Evolutionary conservation across 1,140 invertebrate genomes (phyloP).

Genomic region (Ceratoteleas bidentatus): DNA sequence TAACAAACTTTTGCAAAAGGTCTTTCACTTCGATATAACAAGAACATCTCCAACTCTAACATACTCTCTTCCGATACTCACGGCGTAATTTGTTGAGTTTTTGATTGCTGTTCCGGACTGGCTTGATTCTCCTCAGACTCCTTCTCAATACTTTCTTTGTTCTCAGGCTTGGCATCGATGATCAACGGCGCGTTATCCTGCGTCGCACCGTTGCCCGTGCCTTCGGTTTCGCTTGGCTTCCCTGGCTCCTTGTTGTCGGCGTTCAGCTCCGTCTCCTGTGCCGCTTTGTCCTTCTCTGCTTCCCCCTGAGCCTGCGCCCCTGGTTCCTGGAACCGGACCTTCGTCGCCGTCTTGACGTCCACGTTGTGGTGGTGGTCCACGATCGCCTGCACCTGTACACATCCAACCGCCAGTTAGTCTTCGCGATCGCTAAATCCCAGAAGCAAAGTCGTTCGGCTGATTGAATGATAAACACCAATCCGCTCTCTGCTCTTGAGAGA

Average conservation of each 20-base stretch:
- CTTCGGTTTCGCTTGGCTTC: slow-evolving; percentile 54
- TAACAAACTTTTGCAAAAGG: too few relatives aligned
- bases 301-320: slow-evolving; percentile 72
- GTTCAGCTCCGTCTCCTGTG: slow-evolving; percentile 66
- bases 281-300: slow-evolving; percentile 72
- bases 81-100: slow-evolving; percentile 63
- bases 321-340: slow-evolving; percentile 93
- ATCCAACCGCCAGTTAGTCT: not conserved
- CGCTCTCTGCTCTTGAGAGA: slow-evolving; percentile 52
- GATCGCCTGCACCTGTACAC: slow-evolving; percentile 91
- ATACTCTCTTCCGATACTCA: slow-evolving; percentile 31
- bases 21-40: too few relatives aligned
- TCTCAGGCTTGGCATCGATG: slow-evolving; percentile 71
- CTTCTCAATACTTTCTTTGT: slow-evolving; percentile 74
- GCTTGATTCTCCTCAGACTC: slow-evolving; percentile 73
- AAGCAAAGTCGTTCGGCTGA: not conserved
- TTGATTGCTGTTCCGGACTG: slow-evolving; percentile 58
- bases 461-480: slow-evolving; percentile 46
- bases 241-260: slow-evolving; percentile 63
- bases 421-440: slow-evolving; percentile 8
- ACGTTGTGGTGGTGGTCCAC: slow-evolving; percentile 92
- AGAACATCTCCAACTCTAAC: too few relatives aligned
- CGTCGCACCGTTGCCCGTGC: slow-evolving; percentile 49
- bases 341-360: slow-evolving; percentile 88
- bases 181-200: slow-evolving; percentile 71